Conservation (phyloP, 2,888 invertebrate genomes). For the Stenurella melanura region DNA sequence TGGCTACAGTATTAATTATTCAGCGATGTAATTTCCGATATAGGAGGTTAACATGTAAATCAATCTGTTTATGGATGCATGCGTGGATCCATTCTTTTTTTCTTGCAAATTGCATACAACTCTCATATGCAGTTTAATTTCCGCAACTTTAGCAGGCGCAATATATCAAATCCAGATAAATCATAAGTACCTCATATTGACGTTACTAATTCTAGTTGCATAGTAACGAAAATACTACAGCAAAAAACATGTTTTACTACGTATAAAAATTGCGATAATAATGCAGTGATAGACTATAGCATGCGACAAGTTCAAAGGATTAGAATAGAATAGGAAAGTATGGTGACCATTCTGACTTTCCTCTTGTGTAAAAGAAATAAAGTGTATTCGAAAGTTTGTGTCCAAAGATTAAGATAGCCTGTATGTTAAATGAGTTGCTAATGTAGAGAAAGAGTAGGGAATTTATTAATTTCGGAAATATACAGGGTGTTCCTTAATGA, state of each 20-base stretch:
- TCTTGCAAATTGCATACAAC: neutral
- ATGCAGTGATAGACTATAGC: no score
- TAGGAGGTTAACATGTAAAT: conserved; percentile 13
- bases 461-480: no score
- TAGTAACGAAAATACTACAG: neutral
- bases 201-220: neutral
- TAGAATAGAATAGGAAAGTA: no score
- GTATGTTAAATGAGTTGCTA: no score
- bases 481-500: no score
- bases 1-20: conserved; percentile 18
- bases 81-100: conserved; percentile 4
- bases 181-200: neutral
- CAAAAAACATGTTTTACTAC: neutral
- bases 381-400: no score
- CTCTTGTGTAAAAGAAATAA: no score
- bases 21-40: conserved; percentile 25
- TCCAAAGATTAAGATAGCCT: no score
- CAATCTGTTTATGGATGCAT: conserved; percentile 13
- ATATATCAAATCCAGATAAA: neutral
- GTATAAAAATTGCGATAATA: neutral
- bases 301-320: no score
- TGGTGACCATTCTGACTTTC: no score
- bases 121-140: conserved; percentile 18
- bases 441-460: no score
- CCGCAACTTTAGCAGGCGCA: neutral